Evolutionary conservation across 2,797 vertebrate genomes (phyloP).

Genomic region (Myotis planiceps): DNA sequence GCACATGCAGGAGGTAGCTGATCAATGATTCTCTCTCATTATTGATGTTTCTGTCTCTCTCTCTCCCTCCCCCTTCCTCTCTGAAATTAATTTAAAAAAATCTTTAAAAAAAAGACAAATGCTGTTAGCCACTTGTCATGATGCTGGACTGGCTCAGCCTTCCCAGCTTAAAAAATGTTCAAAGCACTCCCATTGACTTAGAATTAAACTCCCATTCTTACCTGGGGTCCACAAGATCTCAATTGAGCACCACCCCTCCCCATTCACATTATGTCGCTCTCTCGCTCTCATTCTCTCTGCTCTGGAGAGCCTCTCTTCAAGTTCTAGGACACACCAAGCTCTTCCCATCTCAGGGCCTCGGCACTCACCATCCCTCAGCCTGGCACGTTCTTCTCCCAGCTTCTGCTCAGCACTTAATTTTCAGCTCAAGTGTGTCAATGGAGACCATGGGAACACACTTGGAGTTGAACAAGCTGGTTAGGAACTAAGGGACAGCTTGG

Average conservation of each 20-base stretch:
- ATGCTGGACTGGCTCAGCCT: not conserved
- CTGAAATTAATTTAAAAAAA: too few species aligned
- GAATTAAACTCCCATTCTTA: not conserved
- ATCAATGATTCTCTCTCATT: too few species aligned
- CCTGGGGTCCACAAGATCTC: not conserved
- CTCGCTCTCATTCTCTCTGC: not conserved
- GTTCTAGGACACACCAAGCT: not conserved
- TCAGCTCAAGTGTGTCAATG: not conserved
- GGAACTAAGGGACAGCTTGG: not conserved
- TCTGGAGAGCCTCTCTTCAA: not conserved
- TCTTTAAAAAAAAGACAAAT: not conserved
- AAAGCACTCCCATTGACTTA: not conserved
- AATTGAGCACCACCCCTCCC: fast-evolving
- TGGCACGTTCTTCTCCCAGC: not conserved
- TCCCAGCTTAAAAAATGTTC: not conserved
- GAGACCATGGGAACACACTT: not conserved
- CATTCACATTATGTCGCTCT: not conserved
- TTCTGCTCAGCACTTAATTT: not conserved
- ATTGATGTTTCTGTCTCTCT: too few species aligned
- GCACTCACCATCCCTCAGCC: not conserved
- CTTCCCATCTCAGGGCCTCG: not conserved
- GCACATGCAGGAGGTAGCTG: too few species aligned
- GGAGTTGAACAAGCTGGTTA: not conserved
- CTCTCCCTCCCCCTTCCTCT: too few species aligned
- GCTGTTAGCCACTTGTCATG: not conserved